A percentile compares a stretch with the other conserved stretches of the same genome.
Evolutionary conservation across 1,140 invertebrate genomes (phyloP).

Genomic region (Sogatella furcifera): DNA sequence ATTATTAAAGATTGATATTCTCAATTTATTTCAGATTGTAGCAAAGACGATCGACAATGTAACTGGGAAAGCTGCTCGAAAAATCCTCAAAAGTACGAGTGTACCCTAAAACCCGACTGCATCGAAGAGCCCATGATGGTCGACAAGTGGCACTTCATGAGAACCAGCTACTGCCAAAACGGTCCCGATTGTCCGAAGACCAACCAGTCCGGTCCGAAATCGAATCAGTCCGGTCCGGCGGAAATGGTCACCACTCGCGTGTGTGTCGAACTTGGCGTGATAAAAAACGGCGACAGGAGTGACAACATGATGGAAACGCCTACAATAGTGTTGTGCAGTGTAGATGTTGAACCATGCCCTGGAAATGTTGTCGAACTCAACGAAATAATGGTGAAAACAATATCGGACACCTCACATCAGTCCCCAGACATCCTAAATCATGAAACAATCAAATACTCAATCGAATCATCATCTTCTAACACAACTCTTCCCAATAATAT

Average conservation of each 20-base stretch:
- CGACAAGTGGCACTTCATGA: not conserved
- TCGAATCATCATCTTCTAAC: slow-evolving; percentile 7
- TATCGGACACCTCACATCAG: not conserved
- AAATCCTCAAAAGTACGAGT: not conserved
- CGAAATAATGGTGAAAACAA: slow-evolving; percentile 1
- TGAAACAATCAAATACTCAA: not conserved
- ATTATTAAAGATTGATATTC: too few relatives aligned
- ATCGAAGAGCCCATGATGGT: not conserved
- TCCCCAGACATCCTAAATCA: not conserved
- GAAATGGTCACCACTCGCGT: slow-evolving; percentile 25
- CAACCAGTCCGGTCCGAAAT: too few relatives aligned
- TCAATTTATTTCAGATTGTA: slow-evolving; percentile 10
- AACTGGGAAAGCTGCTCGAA: slow-evolving; percentile 3
- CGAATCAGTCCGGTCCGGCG: slow-evolving; percentile 14
- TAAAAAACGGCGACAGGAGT: slow-evolving; percentile 21
- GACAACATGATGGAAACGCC: slow-evolving; percentile 15
- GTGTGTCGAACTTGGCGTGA: slow-evolving; percentile 25
- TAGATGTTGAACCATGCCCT: slow-evolving; percentile 26
- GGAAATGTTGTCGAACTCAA: not conserved
- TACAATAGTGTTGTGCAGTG: slow-evolving; percentile 28
- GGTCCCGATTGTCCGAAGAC: not conserved
- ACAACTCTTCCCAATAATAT: slow-evolving; percentile 6
- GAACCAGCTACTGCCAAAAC: slow-evolving; percentile 15
- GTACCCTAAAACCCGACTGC: not conserved
- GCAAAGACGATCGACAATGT: slow-evolving; percentile 2